Evolutionary conservation across 2,888 invertebrate species (phyloP).

Genomic region (Sinodicranocentrus sp.): DNA sequence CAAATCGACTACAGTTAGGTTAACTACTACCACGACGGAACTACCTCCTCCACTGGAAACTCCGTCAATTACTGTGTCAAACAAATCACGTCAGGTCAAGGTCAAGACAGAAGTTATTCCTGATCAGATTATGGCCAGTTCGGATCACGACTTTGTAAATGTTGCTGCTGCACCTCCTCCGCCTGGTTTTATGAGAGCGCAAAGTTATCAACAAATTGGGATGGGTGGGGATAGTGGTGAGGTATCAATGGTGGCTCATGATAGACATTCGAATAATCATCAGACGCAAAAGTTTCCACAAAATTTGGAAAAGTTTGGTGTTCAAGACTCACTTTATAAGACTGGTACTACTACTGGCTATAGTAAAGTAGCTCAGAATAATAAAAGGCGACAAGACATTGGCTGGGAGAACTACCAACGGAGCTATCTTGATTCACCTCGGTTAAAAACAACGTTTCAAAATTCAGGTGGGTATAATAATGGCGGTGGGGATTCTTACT

Average conservation of each 20-base stretch:
- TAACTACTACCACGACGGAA: neutral
- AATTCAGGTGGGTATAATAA: conserved; percentile 31
- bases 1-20: no score
- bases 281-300: no score
- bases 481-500: neutral
- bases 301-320: conserved; percentile 50
- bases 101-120: conserved; percentile 15
- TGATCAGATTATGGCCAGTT: conserved; percentile 36
- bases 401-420: neutral
- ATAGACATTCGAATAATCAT: no score
- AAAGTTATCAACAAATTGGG: neutral
- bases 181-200: neutral
- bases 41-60: neutral
- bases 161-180: conserved; percentile 18
- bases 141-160: conserved; percentile 42
- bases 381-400: neutral
- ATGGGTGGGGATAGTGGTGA: neutral
- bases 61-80: no score
- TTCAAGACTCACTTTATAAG: conserved; percentile 46
- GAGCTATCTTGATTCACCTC: neutral
- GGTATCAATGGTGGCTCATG: neutral
- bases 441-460: conserved; percentile 39
- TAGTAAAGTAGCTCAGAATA: neutral
- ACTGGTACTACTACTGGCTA: conserved; percentile 2
- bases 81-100: no score